Conservation (phyloP, 2,888 invertebrate genomes). For the Sarcophaga subvicina region DNA sequence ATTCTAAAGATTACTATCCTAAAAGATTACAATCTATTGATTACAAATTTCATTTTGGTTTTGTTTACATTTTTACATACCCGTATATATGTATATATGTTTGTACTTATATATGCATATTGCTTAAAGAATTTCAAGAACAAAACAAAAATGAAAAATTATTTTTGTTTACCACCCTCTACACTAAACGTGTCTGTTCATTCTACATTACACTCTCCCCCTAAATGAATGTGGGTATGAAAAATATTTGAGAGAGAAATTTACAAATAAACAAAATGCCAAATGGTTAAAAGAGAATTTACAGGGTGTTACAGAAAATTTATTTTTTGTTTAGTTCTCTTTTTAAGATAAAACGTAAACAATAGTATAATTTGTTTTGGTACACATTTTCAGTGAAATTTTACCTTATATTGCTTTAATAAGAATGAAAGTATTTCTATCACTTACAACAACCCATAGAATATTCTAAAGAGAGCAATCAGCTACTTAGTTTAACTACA, state of each 20-base stretch:
- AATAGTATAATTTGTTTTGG: background rate
- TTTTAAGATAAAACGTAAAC: no score
- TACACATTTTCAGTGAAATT: background rate
- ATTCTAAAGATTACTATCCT: background rate
- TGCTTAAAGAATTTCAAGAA: constrained; percentile 1
- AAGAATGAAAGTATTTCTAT: no score
- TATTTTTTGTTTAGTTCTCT: background rate
- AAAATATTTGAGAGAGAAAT: background rate
- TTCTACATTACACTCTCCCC: background rate
- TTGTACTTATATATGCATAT: background rate
- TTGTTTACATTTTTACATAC: background rate
- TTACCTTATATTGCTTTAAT: no score
- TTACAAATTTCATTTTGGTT: background rate
- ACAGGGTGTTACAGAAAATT: constrained; percentile 28
- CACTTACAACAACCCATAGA: no score
- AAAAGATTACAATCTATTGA: background rate
- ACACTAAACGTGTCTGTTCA: background rate
- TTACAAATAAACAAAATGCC: background rate
- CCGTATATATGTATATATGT: background rate
- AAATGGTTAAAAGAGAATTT: background rate
- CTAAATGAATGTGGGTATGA: background rate
- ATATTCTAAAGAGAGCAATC: no score
- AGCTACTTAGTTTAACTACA: no score
- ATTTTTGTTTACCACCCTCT: constrained; percentile 42
- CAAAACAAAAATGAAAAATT: constrained; percentile 25